Conservation (phyloP, 2,797 vertebrate genomes). For the Pangasius macronema region DNA sequence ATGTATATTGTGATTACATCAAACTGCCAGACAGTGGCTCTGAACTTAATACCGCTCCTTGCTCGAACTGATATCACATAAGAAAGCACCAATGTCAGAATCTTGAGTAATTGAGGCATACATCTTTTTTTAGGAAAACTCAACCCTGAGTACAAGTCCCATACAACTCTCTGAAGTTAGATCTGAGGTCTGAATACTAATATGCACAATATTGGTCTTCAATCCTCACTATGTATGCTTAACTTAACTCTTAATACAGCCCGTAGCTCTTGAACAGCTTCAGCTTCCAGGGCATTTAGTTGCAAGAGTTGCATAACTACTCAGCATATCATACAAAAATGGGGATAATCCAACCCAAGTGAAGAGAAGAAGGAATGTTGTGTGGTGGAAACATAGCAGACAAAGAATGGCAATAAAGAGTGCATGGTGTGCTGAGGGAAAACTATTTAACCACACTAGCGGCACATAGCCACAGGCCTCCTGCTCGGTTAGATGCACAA, state of each 20-base stretch:
- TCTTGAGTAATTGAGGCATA: background rate
- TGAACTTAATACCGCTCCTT: background rate
- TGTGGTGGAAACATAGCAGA: background rate
- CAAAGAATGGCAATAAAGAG: background rate
- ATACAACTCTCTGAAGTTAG: background rate
- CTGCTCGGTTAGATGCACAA: background rate
- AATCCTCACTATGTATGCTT: background rate
- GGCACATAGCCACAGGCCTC: conserved; percentile 1
- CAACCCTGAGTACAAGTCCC: background rate
- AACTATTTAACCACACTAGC: conserved; percentile 7
- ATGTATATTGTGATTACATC: background rate
- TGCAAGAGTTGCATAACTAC: background rate
- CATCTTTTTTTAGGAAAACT: background rate
- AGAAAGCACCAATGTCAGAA: background rate
- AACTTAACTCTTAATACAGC: background rate
- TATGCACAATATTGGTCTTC: background rate
- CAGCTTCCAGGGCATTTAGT: background rate
- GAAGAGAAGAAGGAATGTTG: background rate
- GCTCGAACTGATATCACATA: background rate
- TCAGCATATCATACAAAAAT: background rate
- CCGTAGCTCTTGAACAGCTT: background rate
- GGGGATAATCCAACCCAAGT: background rate
- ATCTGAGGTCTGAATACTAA: background rate
- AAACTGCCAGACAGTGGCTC: background rate
- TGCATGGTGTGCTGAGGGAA: background rate